Conservation (phyloP, 53 echinoderm and acorn worm genomes). For the Holothuria leucospilota region DNA sequence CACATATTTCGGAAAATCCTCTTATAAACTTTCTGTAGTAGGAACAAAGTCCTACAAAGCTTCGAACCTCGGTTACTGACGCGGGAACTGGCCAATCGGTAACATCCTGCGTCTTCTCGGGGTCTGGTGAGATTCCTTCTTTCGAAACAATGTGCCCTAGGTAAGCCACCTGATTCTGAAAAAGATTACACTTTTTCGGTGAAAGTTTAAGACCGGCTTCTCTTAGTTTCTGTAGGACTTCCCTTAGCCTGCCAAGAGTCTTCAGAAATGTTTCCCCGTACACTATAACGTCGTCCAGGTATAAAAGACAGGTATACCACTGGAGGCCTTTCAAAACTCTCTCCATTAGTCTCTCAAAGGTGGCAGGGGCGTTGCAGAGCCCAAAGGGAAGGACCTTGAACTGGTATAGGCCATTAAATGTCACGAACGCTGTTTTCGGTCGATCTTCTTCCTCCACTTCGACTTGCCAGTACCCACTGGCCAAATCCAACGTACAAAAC, state of each 20-base stretch:
- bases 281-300: constrained; percentile 63
- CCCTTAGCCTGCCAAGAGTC: constrained; percentile 6
- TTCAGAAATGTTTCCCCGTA: constrained; percentile 46
- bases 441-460: constrained; percentile 59
- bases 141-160: constrained; percentile 52
- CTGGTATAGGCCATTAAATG: constrained; percentile 54
- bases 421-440: constrained; percentile 67
- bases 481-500: constrained; percentile 61
- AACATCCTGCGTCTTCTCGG: constrained; percentile 11
- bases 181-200: constrained; percentile 65
- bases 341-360: constrained; percentile 71
- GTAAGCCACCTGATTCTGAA: constrained; percentile 55
- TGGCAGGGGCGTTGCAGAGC: constrained; percentile 64
- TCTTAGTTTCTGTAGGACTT: constrained; percentile 16
- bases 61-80: constrained; percentile 34
- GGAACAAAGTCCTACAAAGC: constrained; percentile 47
- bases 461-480: constrained; percentile 77
- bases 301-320: constrained; percentile 62
- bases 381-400: constrained; percentile 72
- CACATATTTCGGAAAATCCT: constrained; percentile 50
- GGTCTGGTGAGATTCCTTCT: constrained; percentile 36
- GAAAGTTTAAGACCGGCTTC: constrained; percentile 58
- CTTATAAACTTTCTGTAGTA: constrained; percentile 54
- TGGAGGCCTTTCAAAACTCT: constrained; percentile 53
- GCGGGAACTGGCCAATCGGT: constrained; percentile 40